These are phyloP conservation scores for Poeciliopsis occidentalis DNA, from an alignment of 2,113 vertebrate species.

Conservation along the genomic window DNA sequence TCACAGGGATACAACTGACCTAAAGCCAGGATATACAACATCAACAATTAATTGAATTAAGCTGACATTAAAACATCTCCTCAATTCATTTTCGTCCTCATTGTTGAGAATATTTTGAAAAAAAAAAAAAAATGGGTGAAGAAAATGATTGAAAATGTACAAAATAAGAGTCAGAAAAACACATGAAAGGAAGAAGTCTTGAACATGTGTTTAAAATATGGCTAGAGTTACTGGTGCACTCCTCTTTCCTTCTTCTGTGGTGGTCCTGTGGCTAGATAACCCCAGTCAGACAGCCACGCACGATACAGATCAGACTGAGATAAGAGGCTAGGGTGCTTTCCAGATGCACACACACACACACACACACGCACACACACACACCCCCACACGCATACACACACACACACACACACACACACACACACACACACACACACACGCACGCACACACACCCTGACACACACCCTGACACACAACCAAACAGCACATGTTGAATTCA, in stretches of 20 bases:
- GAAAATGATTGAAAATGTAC: constrained; percentile 2
- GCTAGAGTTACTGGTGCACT: constrained; percentile 26
- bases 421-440: constrained; percentile 36
- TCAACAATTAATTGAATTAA: background rate
- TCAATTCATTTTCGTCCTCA: background rate
- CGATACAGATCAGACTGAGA: constrained; percentile 75
- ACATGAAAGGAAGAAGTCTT: background rate
- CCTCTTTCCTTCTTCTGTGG: constrained; percentile 58
- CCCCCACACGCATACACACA: constrained; percentile 36
- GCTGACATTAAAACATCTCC: background rate
- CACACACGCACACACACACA: constrained; percentile 36
- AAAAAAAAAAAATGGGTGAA: background rate
- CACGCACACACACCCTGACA: constrained; percentile 25
- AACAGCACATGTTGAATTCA: background rate
- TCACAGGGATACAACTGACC: background rate
- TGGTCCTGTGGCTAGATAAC: constrained; percentile 70
- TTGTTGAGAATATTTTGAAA: background rate
- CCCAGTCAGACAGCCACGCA: constrained; percentile 60
- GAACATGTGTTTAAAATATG: background rate
- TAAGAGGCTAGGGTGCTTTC: constrained; percentile 63
- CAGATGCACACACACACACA: constrained; percentile 43
- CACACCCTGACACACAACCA: background rate
- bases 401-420: constrained; percentile 36
- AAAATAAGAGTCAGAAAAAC: constrained; percentile 10
- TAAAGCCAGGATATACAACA: background rate